Evolutionary conservation across 2,888 invertebrate genomes (phyloP), one percentile per base, ranked within the genome.

Genomic region (Tubulanus polymorphus): DNA sequence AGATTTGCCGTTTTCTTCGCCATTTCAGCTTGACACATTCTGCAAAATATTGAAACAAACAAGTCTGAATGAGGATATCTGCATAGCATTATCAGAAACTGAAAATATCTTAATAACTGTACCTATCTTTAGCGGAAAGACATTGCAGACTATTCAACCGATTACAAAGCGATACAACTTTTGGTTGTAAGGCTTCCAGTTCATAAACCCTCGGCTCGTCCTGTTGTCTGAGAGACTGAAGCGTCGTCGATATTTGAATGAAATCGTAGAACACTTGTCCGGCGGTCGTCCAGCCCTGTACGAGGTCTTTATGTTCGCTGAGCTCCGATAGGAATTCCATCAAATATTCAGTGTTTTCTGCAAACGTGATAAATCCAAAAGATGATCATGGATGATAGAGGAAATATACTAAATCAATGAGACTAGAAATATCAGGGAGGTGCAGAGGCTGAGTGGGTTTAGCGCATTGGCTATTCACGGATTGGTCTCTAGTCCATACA

Each of bases 251-350:
- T 1, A 90, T 84, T 30, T 84, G 84, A 64, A 90, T 83, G 67
- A 88, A 91, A 66, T 88, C 87, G 68, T 87, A 81, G 37, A 88
- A 81, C 30, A 90, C 85, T 65, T 85, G 84, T 0, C 90, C 91
- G 56, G 88, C 88, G 61, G 81, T 81, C 54, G 83, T 79, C 91
- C 91, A 91, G 62, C 87, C 87, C 64, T 85, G 84, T 37, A 90
- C 84, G 49, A 83, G 81, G 51, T 83, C 80, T 6, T 81, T 75
- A 37, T 77, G 65, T 18, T 71, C 71, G 8, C 70, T n/a, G n/a
- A n/a, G n/a, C 60, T 85, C 83, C 32, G 81, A 83, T 55, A 91
- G 71, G 30, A 88, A 78, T 0, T 81, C 78, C 28, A 84, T 81
- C 64, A 90, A 79, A 61, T 86, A 87, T 2, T 84, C 83, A 54